A percentile compares a stretch with the other conserved stretches of the same genome.
Conservation (phyloP, 1,140 invertebrate genomes). For the Leguminivora glycinivorella region DNA sequence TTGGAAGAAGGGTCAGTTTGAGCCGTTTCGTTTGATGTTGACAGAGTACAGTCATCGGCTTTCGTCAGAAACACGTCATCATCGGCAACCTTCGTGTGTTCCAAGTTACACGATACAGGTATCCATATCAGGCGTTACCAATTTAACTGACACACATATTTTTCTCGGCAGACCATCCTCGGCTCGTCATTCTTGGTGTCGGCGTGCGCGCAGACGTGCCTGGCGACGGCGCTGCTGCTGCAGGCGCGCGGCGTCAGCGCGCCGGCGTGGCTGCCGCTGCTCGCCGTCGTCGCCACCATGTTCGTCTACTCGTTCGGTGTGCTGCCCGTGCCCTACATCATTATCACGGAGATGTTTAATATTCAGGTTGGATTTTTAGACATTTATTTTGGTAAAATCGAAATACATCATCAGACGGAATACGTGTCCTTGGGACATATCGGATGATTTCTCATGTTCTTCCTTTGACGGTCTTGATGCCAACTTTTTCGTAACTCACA, state of each 20-base stretch:
- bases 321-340: constrained; percentile 16
- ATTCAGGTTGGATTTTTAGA: constrained; percentile 26
- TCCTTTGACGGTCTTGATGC: too few relatives aligned
- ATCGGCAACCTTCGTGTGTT: too few relatives aligned
- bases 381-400: too few relatives aligned
- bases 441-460: too few relatives aligned
- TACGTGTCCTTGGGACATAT: too few relatives aligned
- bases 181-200: neutral
- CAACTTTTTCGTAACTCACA: too few relatives aligned
- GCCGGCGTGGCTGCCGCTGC: neutral
- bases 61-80: too few relatives aligned
- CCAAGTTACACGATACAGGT: too few relatives aligned
- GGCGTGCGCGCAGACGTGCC: neutral
- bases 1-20: neutral
- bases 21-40: neutral
- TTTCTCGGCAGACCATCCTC: constrained; percentile 11
- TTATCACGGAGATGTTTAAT: constrained; percentile 31
- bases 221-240: neutral
- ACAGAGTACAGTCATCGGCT: neutral
- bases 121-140: too few relatives aligned
- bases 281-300: neutral
- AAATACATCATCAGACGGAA: too few relatives aligned
- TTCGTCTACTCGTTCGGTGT: constrained; percentile 18
- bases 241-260: neutral
- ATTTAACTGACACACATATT: too few relatives aligned